These are phyloP conservation scores for Cataglyphis livida DNA, from an alignment of 2,888 invertebrate genomes.

Conservation along the genomic window DNA sequence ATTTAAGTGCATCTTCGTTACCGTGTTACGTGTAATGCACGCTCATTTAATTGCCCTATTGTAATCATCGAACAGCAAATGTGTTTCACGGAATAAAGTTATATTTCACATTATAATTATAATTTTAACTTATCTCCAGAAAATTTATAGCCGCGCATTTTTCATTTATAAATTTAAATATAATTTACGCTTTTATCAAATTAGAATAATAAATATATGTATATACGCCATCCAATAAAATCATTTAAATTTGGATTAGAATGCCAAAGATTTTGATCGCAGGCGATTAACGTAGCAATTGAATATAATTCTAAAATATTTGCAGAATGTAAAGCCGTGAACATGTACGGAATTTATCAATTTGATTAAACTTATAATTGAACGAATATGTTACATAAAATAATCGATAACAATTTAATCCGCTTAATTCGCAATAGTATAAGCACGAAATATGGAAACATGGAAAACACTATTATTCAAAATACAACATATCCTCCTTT, in stretches of 20 bases:
- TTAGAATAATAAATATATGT: constrained; percentile 3
- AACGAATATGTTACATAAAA: background rate
- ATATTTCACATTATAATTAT: background rate
- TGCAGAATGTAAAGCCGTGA: constrained; percentile 31
- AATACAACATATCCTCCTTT: background rate
- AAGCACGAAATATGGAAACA: background rate
- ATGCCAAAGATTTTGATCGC: constrained; percentile 39
- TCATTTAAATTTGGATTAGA: constrained; percentile 22
- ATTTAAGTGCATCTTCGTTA: constrained; percentile 45
- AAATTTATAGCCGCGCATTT: background rate
- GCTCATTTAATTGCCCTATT: constrained; percentile 30
- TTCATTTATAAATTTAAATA: constrained; percentile 20
- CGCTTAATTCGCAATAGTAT: background rate
- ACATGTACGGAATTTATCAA: constrained; percentile 44
- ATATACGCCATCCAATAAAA: background rate
- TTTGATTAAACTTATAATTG: constrained; percentile 34
- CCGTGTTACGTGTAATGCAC: constrained; percentile 35
- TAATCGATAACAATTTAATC: constrained; percentile 25
- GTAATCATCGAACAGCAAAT: background rate
- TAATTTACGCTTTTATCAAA: background rate
- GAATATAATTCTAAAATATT: constrained; percentile 44
- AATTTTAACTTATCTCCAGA: background rate
- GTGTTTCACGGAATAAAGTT: constrained; percentile 5
- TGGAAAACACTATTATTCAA: background rate
- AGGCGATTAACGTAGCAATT: constrained; percentile 26